phyloP scores from a whole-genome alignment of 2,113 vertebrate species.

The Lontra canadensis region DNA sequence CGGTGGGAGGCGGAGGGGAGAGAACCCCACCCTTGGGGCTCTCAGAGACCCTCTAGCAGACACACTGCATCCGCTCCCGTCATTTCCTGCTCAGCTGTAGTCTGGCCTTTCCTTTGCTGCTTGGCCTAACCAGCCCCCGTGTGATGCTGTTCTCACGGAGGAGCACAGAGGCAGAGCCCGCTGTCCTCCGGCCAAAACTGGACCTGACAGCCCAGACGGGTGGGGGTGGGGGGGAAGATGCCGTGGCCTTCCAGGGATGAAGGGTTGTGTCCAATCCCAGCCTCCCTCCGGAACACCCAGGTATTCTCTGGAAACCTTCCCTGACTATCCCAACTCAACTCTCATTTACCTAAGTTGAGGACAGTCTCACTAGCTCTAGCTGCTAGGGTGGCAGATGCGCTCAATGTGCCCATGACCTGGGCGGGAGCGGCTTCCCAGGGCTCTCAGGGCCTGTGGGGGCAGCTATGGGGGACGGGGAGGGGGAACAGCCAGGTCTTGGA shows the following conservation, averaged over 20 bases:
- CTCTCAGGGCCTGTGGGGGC: neutral
- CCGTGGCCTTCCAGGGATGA: neutral
- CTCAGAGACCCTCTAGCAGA: neutral
- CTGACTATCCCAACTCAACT: too few species aligned
- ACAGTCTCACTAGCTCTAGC: neutral
- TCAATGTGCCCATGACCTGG: neutral
- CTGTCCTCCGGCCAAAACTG: neutral
- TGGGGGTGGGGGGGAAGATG: neutral
- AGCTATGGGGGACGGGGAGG: neutral
- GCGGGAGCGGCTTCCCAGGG: neutral
- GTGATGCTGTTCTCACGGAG: neutral
- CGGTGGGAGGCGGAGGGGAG: neutral
- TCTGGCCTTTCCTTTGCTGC: neutral
- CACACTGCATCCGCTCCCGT: too few species aligned
- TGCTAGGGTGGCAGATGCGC: too few species aligned
- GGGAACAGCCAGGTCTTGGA: neutral
- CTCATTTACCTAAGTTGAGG: neutral
- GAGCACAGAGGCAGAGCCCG: neutral
- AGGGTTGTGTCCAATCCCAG: neutral
- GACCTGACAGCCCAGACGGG: neutral
- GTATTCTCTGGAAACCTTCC: neutral
- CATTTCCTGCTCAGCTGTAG: neutral
- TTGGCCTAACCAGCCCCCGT: neutral
- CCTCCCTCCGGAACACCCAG: neutral
- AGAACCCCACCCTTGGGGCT: neutral